A percentile compares a stretch with the other conserved stretches of the same genome.
Conservation (phyloP, 2,113 vertebrate species). For the Neodontobutis hainanensis region DNA sequence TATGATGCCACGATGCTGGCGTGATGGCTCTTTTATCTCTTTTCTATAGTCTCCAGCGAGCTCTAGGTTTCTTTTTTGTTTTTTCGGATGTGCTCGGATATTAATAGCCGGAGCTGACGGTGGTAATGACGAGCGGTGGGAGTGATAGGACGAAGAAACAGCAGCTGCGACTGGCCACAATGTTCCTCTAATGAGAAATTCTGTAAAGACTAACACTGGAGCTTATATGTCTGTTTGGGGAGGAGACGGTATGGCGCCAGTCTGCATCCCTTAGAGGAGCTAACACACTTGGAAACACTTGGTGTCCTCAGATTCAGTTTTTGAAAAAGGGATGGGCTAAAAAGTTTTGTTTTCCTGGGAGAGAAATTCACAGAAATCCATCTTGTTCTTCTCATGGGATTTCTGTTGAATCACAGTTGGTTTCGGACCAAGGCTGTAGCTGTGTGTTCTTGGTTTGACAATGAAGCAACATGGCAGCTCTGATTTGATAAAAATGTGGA, state of each 20-base stretch:
- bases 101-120: constrained; percentile 47
- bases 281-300: constrained; percentile 14
- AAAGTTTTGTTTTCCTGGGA: too few relatives aligned
- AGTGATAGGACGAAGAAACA: constrained; percentile 28
- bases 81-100: constrained; percentile 35
- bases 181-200: constrained; percentile 52
- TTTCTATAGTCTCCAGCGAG: constrained; percentile 39
- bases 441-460: too few relatives aligned
- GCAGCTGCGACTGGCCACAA: constrained; percentile 35
- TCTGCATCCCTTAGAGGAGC: constrained; percentile 32
- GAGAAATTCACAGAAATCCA: too few relatives aligned
- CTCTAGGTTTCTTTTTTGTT: constrained; percentile 37
- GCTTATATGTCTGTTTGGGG: constrained; percentile 42
- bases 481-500: too few relatives aligned
- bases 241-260: constrained; percentile 15
- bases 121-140: constrained; percentile 50
- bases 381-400: too few relatives aligned
- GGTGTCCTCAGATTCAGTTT: neutral
- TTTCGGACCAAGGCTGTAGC: too few relatives aligned
- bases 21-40: constrained; percentile 64
- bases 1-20: constrained; percentile 44
- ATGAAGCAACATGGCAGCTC: too few relatives aligned
- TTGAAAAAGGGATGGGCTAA: too few relatives aligned
- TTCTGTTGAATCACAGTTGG: too few relatives aligned
- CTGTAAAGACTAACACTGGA: constrained; percentile 34